Evolutionary conservation across 2,888 invertebrate genomes (phyloP).

Genomic region (Aphidoletes aphidimyza): DNA sequence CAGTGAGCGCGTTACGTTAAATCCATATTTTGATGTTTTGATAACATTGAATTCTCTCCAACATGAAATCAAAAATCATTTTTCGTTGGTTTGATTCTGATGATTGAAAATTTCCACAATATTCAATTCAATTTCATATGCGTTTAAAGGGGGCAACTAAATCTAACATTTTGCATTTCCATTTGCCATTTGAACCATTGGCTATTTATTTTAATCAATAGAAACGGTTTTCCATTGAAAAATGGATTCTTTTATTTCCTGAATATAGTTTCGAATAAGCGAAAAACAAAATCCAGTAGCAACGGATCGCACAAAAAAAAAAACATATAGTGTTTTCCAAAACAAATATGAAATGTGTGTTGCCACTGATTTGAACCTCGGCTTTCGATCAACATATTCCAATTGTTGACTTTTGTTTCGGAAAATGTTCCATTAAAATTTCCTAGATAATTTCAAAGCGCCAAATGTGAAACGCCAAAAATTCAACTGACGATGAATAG

Average conservation of each 20-base stretch:
- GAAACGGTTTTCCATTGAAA: not conserved
- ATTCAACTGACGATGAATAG: not conserved
- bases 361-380: not conserved
- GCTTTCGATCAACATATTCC: not conserved
- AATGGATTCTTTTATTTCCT: constrained; percentile 6
- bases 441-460: not conserved
- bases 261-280: constrained; percentile 28
- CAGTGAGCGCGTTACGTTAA: too few species aligned
- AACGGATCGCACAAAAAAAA: not conserved
- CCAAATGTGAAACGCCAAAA: not conserved
- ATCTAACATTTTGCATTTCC: not conserved
- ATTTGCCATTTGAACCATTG: not conserved
- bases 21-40: too few species aligned
- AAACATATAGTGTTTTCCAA: not conserved
- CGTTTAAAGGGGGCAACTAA: too few species aligned
- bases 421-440: constrained; percentile 16
- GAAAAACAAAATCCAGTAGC: not conserved
- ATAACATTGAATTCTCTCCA: too few species aligned
- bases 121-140: too few species aligned
- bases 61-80: too few species aligned
- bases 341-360: not conserved
- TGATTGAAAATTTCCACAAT: too few species aligned
- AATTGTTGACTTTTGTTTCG: not conserved
- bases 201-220: constrained; percentile 13
- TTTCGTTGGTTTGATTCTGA: too few species aligned